Evolutionary conservation across 30 jellyfish, hydroid and myxozoan species (phyloP).

Genomic region (Mastigias papua): DNA sequence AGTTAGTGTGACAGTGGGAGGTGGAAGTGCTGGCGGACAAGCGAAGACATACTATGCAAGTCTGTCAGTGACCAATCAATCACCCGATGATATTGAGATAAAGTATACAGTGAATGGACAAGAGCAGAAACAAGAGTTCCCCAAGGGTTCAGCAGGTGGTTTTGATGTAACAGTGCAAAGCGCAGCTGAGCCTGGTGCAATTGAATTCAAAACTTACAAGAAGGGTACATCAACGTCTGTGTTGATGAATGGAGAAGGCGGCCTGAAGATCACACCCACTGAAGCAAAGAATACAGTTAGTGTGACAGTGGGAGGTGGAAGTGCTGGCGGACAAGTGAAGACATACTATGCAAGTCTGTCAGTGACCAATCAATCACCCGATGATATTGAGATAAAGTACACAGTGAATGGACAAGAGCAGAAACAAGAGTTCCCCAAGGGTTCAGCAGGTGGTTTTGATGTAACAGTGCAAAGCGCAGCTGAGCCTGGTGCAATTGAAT

Average conservation of each 20-base stretch:
- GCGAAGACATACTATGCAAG: constrained; percentile 62
- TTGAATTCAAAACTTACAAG: constrained; percentile 76
- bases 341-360: constrained; percentile 72
- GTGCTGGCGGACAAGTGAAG: constrained; percentile 60
- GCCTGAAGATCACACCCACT: constrained; percentile 72
- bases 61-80: constrained; percentile 73
- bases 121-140: constrained; percentile 67
- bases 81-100: constrained; percentile 59
- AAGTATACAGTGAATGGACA: constrained; percentile 74
- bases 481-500: constrained; percentile 33
- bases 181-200: constrained; percentile 56
- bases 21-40: constrained; percentile 38
- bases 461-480: constrained; percentile 9
- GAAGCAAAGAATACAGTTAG: constrained; percentile 43
- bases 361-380: constrained; percentile 77
- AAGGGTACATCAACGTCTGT: constrained; percentile 63
- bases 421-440: constrained; percentile 75
- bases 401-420: constrained; percentile 46
- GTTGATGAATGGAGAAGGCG: constrained; percentile 72
- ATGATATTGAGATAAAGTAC: constrained; percentile 39
- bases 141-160: constrained; percentile 49
- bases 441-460: constrained; percentile 24
- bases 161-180: constrained; percentile 63
- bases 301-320: constrained; percentile 65
- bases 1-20: constrained; percentile 67